Conservation (phyloP, 2,797 vertebrate species). For the Danionella dracula region DNA sequence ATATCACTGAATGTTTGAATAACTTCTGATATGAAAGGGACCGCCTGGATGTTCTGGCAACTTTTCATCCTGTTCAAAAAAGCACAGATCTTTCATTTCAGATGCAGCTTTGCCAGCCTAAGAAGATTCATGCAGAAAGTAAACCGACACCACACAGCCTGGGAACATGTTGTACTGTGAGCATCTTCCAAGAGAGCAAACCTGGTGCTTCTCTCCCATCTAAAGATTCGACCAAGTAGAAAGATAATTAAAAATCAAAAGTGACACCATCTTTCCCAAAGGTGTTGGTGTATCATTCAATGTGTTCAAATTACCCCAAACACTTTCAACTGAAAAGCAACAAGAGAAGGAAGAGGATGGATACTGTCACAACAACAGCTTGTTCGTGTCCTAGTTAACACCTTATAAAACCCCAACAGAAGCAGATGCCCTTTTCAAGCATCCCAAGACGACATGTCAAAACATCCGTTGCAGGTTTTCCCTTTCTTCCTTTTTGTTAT, state of each 20-base stretch:
- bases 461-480: not conserved
- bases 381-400: not conserved
- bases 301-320: slow-evolving; percentile 26
- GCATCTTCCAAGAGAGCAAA: slow-evolving; percentile 21
- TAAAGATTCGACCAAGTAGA: not conserved
- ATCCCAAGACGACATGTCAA: not conserved
- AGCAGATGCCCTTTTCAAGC: not conserved
- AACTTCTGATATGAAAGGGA: slow-evolving; percentile 32
- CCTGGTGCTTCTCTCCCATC: slow-evolving; percentile 10
- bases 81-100: slow-evolving; percentile 24
- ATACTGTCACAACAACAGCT: not conserved
- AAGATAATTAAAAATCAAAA: slow-evolving; percentile 6
- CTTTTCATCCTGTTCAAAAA: slow-evolving; percentile 5
- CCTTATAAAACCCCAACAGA: not conserved
- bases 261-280: not conserved
- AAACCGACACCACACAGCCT: slow-evolving; percentile 1
- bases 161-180: not conserved
- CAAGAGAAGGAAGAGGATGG: not conserved
- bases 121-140: slow-evolving; percentile 29
- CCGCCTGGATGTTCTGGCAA: slow-evolving; percentile 30
- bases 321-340: not conserved
- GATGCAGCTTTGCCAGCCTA: slow-evolving; percentile 22
- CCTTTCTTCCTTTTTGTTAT: not conserved
- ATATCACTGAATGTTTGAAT: slow-evolving; percentile 34
- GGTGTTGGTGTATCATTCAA: not conserved